Conservation (phyloP, 1,140 invertebrate species). For the Patella vulgata region DNA sequence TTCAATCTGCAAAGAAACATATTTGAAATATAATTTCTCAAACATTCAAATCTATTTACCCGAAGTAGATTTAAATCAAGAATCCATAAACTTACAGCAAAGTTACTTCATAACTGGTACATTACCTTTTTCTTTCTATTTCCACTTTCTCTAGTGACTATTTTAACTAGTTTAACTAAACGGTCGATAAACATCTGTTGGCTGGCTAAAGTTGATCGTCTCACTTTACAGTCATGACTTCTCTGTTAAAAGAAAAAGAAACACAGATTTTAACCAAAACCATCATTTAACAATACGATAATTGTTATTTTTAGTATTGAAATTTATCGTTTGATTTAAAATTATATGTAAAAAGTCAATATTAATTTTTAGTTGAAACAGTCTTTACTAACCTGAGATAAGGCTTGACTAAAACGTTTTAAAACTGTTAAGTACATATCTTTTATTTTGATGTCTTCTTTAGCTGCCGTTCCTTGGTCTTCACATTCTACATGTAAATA, state of each 20-base stretch:
- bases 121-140: slow-evolving; percentile 89
- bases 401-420: slow-evolving; percentile 79
- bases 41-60: neutral
- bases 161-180: slow-evolving; percentile 89
- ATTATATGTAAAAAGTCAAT: too few relatives aligned
- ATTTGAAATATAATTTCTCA: too few relatives aligned
- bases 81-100: neutral
- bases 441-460: slow-evolving; percentile 70
- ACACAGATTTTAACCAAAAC: too few relatives aligned
- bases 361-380: neutral
- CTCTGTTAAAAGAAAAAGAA: slow-evolving; percentile 64
- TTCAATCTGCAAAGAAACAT: slow-evolving; percentile 73
- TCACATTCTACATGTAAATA: slow-evolving; percentile 94
- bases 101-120: too few relatives aligned
- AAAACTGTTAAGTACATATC: slow-evolving; percentile 92
- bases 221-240: slow-evolving; percentile 76
- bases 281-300: too few relatives aligned
- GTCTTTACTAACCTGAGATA: slow-evolving; percentile 55
- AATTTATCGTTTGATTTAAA: too few relatives aligned
- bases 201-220: slow-evolving; percentile 77
- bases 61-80: neutral
- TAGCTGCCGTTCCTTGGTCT: slow-evolving; percentile 65
- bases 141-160: slow-evolving; percentile 89
- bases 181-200: slow-evolving; percentile 93
- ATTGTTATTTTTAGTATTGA: too few relatives aligned